Percentiles rank a stretch among this genome's conserved stretches.
Evolutionary conservation across 2,797 vertebrate genomes (phyloP).

Genomic region (Propithecus perrieri): DNA sequence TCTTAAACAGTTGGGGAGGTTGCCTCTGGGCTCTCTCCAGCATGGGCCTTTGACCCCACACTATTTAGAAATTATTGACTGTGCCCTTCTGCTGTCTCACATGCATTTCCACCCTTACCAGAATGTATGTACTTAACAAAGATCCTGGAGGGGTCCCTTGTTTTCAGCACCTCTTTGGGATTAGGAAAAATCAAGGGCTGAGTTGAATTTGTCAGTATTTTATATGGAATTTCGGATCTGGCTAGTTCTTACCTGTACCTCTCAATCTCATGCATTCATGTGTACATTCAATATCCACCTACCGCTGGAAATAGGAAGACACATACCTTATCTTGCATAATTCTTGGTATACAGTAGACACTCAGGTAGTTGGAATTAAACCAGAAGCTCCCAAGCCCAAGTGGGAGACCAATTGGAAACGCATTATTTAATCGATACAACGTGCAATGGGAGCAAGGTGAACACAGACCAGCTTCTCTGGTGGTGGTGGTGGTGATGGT

Average conservation of each 20-base stretch:
- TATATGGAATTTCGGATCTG: neutral
- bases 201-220: slow-evolving; percentile 7
- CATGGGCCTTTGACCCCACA: neutral
- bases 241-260: neutral
- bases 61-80: neutral
- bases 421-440: neutral
- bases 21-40: neutral
- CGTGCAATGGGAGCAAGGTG: neutral
- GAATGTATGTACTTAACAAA: neutral
- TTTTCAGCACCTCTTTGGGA: neutral
- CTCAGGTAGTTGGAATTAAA: neutral
- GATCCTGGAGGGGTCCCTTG: neutral
- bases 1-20: neutral
- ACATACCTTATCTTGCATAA: neutral
- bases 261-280: neutral
- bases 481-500: neutral
- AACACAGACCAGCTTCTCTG: neutral
- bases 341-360: neutral
- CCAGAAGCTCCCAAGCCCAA: neutral
- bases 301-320: neutral
- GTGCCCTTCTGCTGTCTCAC: neutral
- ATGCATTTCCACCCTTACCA: neutral
- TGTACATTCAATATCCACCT: neutral
- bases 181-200: neutral
- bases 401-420: neutral